A percentile compares a stretch with the other conserved stretches of the same genome.
Conservation (phyloP, 2,113 vertebrate genomes). For the Oryzias woworae region DNA sequence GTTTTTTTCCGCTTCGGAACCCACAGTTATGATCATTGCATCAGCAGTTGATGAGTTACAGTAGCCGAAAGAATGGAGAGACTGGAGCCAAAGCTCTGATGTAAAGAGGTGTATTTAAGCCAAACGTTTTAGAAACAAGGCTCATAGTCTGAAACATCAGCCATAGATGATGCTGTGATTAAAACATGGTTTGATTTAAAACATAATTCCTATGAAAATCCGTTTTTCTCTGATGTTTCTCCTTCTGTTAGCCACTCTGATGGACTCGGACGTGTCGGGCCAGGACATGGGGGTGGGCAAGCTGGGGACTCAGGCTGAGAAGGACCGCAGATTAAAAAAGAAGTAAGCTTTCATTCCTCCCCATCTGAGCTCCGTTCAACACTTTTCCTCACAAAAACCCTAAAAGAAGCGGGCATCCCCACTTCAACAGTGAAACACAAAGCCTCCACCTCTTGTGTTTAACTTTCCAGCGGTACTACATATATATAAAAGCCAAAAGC, state of each 20-base stretch:
- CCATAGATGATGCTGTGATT: no score
- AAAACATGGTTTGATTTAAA: no score
- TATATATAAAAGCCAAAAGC: slow-evolving; percentile 12
- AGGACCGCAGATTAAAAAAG: slow-evolving; percentile 96
- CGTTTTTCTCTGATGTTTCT: not conserved
- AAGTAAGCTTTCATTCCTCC: slow-evolving; percentile 83
- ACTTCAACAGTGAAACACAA: not conserved
- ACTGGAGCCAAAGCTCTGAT: no score
- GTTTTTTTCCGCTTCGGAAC: no score
- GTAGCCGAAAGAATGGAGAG: no score
- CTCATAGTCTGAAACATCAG: no score
- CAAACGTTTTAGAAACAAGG: no score
- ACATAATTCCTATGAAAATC: not conserved
- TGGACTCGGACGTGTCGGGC: slow-evolving; percentile 87
- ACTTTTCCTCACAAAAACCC: not conserved
- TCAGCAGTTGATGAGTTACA: no score
- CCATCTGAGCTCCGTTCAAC: not conserved
- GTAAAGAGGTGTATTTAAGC: no score
- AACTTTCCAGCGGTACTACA: not conserved
- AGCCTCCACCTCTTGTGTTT: slow-evolving; percentile 9
- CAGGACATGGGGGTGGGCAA: slow-evolving; percentile 93
- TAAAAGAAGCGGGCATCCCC: not conserved
- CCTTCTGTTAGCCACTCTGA: slow-evolving; percentile 79
- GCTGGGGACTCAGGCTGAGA: slow-evolving; percentile 97
- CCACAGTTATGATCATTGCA: no score